phyloP scores from a whole-genome alignment of 2,888 invertebrate genomes.

The Ectemnius continuus region DNA sequence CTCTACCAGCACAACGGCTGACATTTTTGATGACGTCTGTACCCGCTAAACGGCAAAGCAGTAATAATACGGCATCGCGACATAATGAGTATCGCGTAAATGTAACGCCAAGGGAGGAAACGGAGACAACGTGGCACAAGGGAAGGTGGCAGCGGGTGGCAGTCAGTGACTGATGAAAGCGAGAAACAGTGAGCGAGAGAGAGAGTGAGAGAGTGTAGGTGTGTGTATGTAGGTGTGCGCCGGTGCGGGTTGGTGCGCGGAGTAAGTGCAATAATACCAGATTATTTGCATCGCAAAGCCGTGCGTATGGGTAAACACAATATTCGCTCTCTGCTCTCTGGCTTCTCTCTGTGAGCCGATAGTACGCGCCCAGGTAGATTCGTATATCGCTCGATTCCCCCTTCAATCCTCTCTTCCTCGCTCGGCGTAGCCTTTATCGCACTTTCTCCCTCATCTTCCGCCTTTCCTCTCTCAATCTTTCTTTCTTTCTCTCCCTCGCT shows the following conservation, averaged over 20 bases:
- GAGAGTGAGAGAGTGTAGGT: too few species aligned
- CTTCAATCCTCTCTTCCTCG: conserved; percentile 12
- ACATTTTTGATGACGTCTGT: background rate
- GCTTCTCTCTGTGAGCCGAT: conserved; percentile 68
- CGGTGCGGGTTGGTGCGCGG: conserved; percentile 60
- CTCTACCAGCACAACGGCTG: too few species aligned
- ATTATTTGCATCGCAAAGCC: conserved; percentile 78
- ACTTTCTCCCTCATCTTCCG: conserved; percentile 18
- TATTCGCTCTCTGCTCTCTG: conserved; percentile 74
- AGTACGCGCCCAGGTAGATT: conserved; percentile 66
- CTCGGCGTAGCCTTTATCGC: background rate
- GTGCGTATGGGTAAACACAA: conserved; percentile 77
- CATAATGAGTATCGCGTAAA: conserved; percentile 39
- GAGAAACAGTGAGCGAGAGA: conserved; percentile 48
- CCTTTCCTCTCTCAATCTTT: conserved; percentile 11
- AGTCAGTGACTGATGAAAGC: conserved; percentile 11
- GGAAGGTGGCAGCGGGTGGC: conserved; percentile 32
- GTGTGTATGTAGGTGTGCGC: conserved; percentile 17
- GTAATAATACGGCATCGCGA: conserved; percentile 34
- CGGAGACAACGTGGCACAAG: background rate
- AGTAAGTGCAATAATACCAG: conserved; percentile 78
- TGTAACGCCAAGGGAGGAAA: conserved; percentile 36
- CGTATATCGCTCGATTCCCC: conserved; percentile 59
- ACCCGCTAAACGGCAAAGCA: conserved; percentile 20
- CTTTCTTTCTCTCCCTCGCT: conserved; percentile 13